A percentile compares a stretch with the other conserved stretches of the same genome.
Evolutionary conservation across 2,797 vertebrate species (phyloP).

Genomic region (Tiaroga cobitis): DNA sequence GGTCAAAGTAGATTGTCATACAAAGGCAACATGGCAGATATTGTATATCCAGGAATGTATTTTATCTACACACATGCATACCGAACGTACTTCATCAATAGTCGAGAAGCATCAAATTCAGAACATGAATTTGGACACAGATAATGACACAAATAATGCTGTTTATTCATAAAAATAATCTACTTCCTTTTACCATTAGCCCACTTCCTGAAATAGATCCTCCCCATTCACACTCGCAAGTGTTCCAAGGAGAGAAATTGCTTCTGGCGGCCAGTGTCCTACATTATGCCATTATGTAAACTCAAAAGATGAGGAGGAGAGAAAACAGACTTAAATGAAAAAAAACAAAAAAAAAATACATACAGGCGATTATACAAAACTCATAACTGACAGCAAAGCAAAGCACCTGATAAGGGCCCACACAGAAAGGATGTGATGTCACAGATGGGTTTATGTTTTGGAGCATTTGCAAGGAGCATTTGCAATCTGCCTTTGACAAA

Average conservation of each 20-base stretch:
- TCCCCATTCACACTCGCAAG: conserved; percentile 78
- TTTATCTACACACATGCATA: not conserved
- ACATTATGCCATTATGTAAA: conserved; percentile 82
- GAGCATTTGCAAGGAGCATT: not conserved
- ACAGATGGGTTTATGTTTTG: conserved; percentile 9
- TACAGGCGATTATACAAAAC: conserved; percentile 60
- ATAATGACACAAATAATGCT: conserved; percentile 73
- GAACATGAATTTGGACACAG: conserved; percentile 24
- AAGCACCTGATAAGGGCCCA: conserved; percentile 20
- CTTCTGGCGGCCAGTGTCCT: conserved; percentile 80
- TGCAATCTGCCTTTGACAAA: not conserved
- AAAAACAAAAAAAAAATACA: conserved; percentile 51
- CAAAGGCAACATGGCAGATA: not conserved
- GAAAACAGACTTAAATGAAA: conserved; percentile 40
- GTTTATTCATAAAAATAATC: conserved; percentile 77
- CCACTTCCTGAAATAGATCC: conserved; percentile 82
- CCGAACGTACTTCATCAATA: not conserved
- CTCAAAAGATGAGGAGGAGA: conserved; percentile 65
- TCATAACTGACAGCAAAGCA: conserved; percentile 54
- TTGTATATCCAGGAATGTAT: not conserved
- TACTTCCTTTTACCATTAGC: conserved; percentile 79
- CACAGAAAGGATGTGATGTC: conserved; percentile 45
- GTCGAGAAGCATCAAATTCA: not conserved
- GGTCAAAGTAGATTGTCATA: not conserved
- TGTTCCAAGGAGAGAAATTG: conserved; percentile 75